Evolutionary conservation across 2,888 invertebrate species (phyloP).

Genomic region (Capitulum mitella): DNA sequence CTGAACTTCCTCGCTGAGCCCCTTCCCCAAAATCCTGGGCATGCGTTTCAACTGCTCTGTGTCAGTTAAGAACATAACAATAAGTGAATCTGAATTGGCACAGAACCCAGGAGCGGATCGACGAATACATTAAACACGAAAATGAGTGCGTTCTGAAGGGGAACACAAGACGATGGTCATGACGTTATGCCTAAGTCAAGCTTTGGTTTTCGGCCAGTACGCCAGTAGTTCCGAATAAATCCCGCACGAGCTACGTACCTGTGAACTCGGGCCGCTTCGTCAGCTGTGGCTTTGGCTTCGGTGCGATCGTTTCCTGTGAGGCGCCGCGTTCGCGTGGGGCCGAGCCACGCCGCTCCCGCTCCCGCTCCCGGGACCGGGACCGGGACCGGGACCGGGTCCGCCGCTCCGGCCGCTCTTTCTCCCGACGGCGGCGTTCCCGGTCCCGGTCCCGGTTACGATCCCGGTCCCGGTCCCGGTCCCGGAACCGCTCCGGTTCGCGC

Average conservation of each 20-base stretch:
- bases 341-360: background rate
- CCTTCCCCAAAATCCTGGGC: too few species aligned
- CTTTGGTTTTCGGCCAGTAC: too few species aligned
- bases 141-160: background rate
- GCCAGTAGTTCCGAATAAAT: too few species aligned
- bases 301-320: background rate
- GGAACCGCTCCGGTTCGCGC: slow-evolving; percentile 7
- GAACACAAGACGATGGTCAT: background rate
- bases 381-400: too few species aligned
- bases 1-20: too few species aligned
- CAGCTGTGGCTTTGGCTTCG: background rate
- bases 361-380: slow-evolving; percentile 39
- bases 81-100: too few species aligned
- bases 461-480: slow-evolving; percentile 33
- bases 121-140: background rate
- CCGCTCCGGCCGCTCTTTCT: slow-evolving; percentile 25
- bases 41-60: too few species aligned
- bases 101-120: background rate
- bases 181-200: background rate
- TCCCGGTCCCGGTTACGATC: slow-evolving; percentile 32
- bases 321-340: background rate
- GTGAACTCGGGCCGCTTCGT: background rate
- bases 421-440: background rate
- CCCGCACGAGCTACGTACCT: background rate
- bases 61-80: background rate